Base-by-base conservation (phyloP, 2,113 vertebrate species). In the Machaerirhynchus nigripectus region DNA sequence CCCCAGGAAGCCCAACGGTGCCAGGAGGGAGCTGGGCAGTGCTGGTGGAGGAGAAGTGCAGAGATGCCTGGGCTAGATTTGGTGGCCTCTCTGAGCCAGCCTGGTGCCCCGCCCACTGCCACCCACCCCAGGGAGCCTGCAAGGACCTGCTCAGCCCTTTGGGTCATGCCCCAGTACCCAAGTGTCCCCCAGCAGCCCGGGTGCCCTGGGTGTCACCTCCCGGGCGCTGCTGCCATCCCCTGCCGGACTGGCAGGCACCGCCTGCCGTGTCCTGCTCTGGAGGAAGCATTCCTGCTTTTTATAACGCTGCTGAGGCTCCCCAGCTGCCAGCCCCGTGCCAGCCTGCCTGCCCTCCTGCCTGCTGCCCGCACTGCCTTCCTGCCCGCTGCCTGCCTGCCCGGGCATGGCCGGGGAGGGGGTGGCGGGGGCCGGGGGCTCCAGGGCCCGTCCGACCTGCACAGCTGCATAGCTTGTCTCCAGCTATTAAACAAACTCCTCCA, bases 381-480 rank as follows among this genome's bases (percentile, higher is more conserved):
- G 76, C 59, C 65, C 49, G 67, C 63, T 31, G 39, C 69, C 87
- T 80, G 87, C 68, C 73, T 57, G 33, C 81, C 61, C 27, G 3
- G 55, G 73, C 77, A 79, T 1, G 59, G 84, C 20, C 2, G 7
- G 53, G 55, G 31, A n/a, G 46, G 40, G 44, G 68, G 13, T 6
- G 46, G 47, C 6, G 35, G 28, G 84, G 84, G 75, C 83, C 60
- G 35, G 76, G 81, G 87, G 13, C 82, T 87, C 88, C 85, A 87
- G 73, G 87, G 93, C 86, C 87, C 19, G 89, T 93, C 74, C 2
- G 27, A 96, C 91, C 96, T 94, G 86, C 91, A 96, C 95, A 94
- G 93, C 95, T 92, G 96, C 95, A 95, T 96, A 95, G 77, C 95
- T 95, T 86, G 89, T 96, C 95, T 96, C 87, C 87, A 94, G 89